These are phyloP conservation scores for Meteorus colon DNA, from an alignment of 2,888 invertebrate species.

Conservation along the genomic window DNA sequence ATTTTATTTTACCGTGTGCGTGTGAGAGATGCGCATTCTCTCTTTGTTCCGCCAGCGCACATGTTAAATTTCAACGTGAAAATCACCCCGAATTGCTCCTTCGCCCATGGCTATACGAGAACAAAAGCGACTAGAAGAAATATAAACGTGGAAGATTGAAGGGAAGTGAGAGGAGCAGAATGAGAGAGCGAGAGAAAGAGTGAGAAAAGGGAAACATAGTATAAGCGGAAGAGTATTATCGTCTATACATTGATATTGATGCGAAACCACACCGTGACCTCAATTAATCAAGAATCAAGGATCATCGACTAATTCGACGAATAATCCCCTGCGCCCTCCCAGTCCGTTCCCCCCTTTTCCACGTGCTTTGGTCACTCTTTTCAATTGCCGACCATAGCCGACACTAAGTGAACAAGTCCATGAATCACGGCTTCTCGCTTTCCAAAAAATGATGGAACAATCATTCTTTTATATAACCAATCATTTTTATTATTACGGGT, in stretches of 20 bases:
- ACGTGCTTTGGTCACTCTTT: not conserved
- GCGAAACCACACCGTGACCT: conserved; percentile 30
- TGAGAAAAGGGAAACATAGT: not conserved
- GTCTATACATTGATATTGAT: conserved; percentile 28
- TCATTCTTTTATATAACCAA: conserved; percentile 35
- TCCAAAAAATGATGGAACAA: conserved; percentile 36
- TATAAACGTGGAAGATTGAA: not conserved
- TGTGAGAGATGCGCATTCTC: conserved; percentile 4
- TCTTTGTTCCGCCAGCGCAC: not conserved
- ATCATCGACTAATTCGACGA: conserved; percentile 40
- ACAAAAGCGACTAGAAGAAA: conserved; percentile 17
- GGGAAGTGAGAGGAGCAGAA: not conserved
- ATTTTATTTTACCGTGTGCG: conserved; percentile 31
- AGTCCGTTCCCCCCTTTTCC: no score
- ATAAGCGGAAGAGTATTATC: not conserved
- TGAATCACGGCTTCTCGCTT: conserved; percentile 35
- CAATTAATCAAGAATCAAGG: conserved; percentile 45
- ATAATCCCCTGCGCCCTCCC: not conserved
- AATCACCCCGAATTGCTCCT: conserved; percentile 15
- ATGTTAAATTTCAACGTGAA: conserved; percentile 14
- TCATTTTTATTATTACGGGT: conserved; percentile 34
- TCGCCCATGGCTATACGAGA: conserved; percentile 20
- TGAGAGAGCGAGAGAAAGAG: not conserved
- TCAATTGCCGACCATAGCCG: conserved; percentile 5
- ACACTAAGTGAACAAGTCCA: conserved; percentile 23